Evolutionary conservation across 92 coral and sea anemone species (phyloP).

Genomic region (Actinostola sp.): DNA sequence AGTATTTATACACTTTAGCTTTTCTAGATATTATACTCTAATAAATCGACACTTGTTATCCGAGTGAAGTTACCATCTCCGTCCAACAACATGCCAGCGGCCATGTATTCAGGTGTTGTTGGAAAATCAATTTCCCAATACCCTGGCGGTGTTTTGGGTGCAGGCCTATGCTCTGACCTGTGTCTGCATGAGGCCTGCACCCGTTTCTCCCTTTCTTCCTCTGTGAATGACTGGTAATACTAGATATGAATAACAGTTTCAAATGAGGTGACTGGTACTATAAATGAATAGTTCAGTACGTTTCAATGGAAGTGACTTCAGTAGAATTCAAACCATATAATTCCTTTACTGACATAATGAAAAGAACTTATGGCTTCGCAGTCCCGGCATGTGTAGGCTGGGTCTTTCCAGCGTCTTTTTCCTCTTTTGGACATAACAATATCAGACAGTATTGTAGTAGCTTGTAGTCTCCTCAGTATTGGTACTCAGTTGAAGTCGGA

Average conservation of each 20-base stretch:
- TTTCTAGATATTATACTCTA: too few species aligned
- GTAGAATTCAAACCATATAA: background rate
- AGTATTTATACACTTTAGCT: too few species aligned
- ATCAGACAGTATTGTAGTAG: too few species aligned
- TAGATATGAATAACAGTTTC: background rate
- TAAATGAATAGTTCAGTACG: too few species aligned
- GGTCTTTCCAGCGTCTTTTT: background rate
- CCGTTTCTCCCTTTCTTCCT: background rate
- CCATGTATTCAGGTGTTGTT: slow-evolving; percentile 7
- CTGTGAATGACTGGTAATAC: background rate
- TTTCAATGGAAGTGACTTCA: too few species aligned
- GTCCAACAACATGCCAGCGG: slow-evolving; percentile 1
- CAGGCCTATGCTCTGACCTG: background rate
- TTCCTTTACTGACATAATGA: too few species aligned
- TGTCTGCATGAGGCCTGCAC: slow-evolving; percentile 15
- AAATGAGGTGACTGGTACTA: too few species aligned
- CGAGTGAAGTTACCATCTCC: slow-evolving; percentile 17
- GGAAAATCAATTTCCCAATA: slow-evolving; percentile 15
- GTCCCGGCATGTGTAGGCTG: slow-evolving; percentile 9
- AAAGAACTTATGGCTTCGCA: slow-evolving; percentile 8
- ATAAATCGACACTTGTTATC: too few species aligned
- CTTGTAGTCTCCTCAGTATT: too few species aligned
- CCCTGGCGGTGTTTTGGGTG: slow-evolving; percentile 13
- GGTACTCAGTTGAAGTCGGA: too few species aligned
- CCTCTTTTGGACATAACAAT: background rate